A percentile compares a stretch with the other conserved stretches of the same genome.
These are phyloP conservation scores for Caretta caretta DNA, from an alignment of 2,113 vertebrate species.

Conservation along the genomic window DNA sequence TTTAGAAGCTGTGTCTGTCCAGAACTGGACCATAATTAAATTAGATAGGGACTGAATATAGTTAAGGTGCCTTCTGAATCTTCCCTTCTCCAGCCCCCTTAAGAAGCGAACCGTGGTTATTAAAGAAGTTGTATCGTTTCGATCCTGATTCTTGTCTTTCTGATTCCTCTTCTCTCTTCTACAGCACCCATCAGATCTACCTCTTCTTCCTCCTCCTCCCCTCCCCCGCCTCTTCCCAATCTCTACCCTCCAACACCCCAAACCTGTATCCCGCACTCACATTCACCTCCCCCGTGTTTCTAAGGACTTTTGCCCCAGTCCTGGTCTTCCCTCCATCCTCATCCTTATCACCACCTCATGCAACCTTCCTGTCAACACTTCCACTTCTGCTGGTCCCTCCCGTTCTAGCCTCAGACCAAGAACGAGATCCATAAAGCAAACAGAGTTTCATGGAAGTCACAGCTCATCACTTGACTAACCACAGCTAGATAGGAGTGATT, in stretches of 20 bases:
- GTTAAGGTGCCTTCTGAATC: neutral
- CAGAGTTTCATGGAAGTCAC: constrained; percentile 14
- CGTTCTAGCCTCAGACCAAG: neutral
- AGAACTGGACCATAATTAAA: neutral
- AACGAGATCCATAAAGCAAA: neutral
- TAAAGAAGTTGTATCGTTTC: fast-evolving
- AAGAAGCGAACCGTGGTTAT: neutral
- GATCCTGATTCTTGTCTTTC: neutral
- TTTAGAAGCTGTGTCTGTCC: fast-evolving
- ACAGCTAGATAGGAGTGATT: constrained; percentile 60
- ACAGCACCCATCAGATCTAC: neutral
- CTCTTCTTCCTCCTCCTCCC: neutral
- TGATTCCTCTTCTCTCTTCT: neutral
- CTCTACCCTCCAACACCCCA: neutral
- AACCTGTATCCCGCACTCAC: neutral
- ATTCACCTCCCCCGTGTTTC: neutral
- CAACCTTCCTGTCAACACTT: neutral
- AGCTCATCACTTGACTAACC: constrained; percentile 61
- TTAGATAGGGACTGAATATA: neutral
- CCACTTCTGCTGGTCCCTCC: neutral
- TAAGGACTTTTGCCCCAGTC: neutral
- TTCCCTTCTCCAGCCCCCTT: neutral
- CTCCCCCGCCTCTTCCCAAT: neutral
- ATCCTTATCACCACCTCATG: neutral
- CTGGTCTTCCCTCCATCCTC: neutral